A percentile compares a stretch with the other conserved stretches of the same genome.
Evolutionary conservation across 2,888 invertebrate species (phyloP).

Genomic region (Thereva unica): DNA sequence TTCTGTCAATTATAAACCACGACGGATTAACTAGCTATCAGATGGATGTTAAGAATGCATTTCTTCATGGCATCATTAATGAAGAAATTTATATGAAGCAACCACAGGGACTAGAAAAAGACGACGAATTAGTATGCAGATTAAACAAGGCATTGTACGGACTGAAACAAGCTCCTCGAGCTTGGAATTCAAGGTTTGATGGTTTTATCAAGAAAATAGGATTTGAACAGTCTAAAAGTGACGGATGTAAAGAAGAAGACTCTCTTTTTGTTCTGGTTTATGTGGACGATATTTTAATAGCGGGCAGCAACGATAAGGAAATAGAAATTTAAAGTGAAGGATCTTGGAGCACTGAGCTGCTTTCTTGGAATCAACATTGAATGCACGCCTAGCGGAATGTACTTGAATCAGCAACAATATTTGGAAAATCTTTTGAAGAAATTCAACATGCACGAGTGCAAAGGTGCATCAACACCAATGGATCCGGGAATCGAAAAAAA

Average conservation of each 20-base stretch:
- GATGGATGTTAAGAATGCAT: conserved; percentile 33
- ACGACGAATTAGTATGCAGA: conserved; percentile 34
- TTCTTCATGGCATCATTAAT: conserved; percentile 27
- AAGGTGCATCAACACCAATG: no score
- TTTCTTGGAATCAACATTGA: conserved; percentile 38
- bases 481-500: no score
- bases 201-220: conserved; percentile 29
- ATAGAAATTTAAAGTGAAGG: no score
- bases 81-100: conserved; percentile 17
- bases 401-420: no score
- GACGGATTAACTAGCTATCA: no score
- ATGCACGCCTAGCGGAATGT: no score
- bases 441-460: no score
- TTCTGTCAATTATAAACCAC: no score
- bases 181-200: conserved; percentile 38
- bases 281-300: conserved; percentile 43
- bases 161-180: conserved; percentile 41
- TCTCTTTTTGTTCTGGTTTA: conserved; percentile 43
- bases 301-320: conserved; percentile 34
- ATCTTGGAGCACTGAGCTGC: no score
- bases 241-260: conserved; percentile 39
- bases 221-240: conserved; percentile 37
- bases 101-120: conserved; percentile 20
- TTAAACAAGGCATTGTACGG: conserved; percentile 40
- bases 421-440: no score